Percentiles rank a stretch among this genome's conserved stretches.
Evolutionary conservation across 2,888 invertebrate species (phyloP).

Genomic region (Drosophila nr. perissopoda): DNA sequence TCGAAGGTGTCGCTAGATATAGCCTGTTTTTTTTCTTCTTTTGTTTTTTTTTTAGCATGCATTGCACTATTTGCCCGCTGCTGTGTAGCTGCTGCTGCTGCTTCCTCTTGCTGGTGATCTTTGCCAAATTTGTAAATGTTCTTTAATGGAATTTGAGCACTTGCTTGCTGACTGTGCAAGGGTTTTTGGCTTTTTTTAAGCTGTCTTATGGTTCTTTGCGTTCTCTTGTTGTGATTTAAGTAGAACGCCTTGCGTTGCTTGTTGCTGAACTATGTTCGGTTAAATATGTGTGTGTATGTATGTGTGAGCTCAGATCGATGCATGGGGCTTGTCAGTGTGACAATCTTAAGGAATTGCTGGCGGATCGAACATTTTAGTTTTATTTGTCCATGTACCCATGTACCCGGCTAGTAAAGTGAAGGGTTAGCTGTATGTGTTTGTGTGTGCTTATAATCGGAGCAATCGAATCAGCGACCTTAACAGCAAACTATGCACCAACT

Average conservation of each 20-base stretch:
- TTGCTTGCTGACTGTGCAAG: conserved; percentile 49
- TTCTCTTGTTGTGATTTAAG: conserved; percentile 48
- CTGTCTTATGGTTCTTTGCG: conserved; percentile 6
- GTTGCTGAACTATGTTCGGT: conserved; percentile 32
- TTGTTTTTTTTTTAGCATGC: conserved; percentile 26
- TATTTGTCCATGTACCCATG: conserved; percentile 40
- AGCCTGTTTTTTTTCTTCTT: conserved; percentile 12
- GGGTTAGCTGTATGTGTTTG: conserved; percentile 23
- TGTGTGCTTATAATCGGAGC: conserved; percentile 52
- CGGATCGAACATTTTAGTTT: conserved; percentile 46
- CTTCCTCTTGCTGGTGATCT: conserved; percentile 53
- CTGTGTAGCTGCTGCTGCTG: conserved; percentile 11
- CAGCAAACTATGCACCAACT: conserved; percentile 37
- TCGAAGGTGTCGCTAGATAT: conserved; percentile 55
- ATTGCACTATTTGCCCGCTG: conserved; percentile 47
- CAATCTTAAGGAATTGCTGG: conserved; percentile 63
- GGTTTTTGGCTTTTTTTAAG: conserved; percentile 28
- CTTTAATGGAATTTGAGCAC: conserved; percentile 79
- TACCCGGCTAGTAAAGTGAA: conserved; percentile 44
- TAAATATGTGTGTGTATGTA: background rate
- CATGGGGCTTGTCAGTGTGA: conserved; percentile 63
- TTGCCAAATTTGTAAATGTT: conserved; percentile 81
- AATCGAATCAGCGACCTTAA: conserved; percentile 56
- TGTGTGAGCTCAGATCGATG: conserved; percentile 29
- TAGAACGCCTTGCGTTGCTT: conserved; percentile 43